Percentiles rank a stretch among this genome's conserved stretches.
phyloP scores from a whole-genome alignment of 2,888 invertebrate genomes.

The Apodemia duryi region DNA sequence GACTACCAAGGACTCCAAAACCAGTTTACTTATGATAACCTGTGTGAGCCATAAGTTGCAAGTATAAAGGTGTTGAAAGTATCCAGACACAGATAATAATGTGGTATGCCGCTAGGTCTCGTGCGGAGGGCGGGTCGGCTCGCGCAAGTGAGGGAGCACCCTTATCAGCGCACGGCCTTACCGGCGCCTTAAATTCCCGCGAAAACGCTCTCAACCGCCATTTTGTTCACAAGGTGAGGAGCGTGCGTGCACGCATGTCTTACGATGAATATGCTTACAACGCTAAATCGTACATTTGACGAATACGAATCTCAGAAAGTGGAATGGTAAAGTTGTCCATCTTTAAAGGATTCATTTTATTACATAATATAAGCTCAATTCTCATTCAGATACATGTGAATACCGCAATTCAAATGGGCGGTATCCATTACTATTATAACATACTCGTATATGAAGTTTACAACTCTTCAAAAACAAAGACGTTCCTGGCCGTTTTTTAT shows the following conservation, averaged over 20 bases:
- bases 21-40: slow-evolving; percentile 12
- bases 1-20: too few species aligned
- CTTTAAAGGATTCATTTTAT: not conserved
- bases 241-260: slow-evolving; percentile 61
- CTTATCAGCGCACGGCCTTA: slow-evolving; percentile 93
- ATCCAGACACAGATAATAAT: slow-evolving; percentile 58
- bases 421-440: too few species aligned
- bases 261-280: slow-evolving; percentile 54
- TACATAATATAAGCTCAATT: too few species aligned
- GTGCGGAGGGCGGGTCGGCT: slow-evolving; percentile 91
- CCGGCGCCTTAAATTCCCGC: slow-evolving; percentile 85
- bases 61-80: slow-evolving; percentile 42
- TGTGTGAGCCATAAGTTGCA: slow-evolving; percentile 32
- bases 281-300: not conserved
- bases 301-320: not conserved
- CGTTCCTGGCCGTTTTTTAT: too few species aligned
- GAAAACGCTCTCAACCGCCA: slow-evolving; percentile 74
- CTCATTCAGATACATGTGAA: too few species aligned
- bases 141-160: slow-evolving; percentile 96
- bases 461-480: too few species aligned
- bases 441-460: too few species aligned
- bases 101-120: slow-evolving; percentile 85
- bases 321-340: not conserved
- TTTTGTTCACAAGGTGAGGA: slow-evolving; percentile 78
- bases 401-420: too few species aligned